phyloP scores from a whole-genome alignment of 2,113 vertebrate species.

The Protobothrops flavoviridis region DNA sequence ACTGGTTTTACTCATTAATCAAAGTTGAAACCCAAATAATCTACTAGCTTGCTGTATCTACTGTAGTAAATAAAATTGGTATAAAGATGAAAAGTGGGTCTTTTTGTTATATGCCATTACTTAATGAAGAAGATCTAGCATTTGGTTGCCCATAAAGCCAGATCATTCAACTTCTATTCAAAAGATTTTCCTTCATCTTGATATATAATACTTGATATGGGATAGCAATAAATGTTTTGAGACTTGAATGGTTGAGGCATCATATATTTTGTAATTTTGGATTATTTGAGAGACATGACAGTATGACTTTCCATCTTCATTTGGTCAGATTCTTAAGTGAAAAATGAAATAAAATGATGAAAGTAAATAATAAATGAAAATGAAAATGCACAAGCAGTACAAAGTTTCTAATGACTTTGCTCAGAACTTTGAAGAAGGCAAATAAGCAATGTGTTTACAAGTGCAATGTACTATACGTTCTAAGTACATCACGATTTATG shows the following conservation, averaged over 20 bases:
- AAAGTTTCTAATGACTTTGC: not conserved
- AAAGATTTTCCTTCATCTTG: not conserved
- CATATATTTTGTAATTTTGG: not conserved
- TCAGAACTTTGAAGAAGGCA: not conserved
- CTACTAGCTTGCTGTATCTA: not conserved
- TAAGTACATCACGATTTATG: slow-evolving; percentile 16
- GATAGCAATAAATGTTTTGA: not conserved
- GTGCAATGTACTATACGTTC: not conserved
- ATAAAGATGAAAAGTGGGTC: not conserved
- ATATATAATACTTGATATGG: too few species aligned
- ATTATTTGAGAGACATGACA: not conserved
- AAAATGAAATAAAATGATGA: not conserved
- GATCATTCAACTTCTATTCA: not conserved
- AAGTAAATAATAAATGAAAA: not conserved
- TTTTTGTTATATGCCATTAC: not conserved
- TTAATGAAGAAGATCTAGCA: not conserved
- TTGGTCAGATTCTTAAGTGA: not conserved
- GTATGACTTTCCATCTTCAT: not conserved
- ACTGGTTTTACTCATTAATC: not conserved
- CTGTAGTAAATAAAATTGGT: not conserved
- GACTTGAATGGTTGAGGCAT: not conserved
- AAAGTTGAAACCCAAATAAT: not conserved
- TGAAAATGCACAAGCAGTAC: not conserved
- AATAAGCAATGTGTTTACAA: slow-evolving; percentile 6
- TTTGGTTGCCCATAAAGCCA: not conserved